These are phyloP conservation scores for Leucophenga montana DNA, from an alignment of 2,888 invertebrate genomes.

Conservation along the genomic window DNA sequence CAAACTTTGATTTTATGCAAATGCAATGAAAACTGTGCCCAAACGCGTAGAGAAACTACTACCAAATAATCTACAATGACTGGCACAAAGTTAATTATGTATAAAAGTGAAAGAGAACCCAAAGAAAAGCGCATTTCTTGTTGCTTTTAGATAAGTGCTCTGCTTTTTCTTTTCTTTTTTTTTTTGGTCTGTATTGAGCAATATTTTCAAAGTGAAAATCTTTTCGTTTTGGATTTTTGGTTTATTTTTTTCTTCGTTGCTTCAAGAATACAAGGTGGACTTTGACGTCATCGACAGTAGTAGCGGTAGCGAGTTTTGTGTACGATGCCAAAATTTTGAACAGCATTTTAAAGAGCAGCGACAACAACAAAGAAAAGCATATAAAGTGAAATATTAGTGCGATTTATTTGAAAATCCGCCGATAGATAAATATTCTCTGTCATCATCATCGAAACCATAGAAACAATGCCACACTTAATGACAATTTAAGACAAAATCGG, in stretches of 20 bases:
- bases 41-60: background rate
- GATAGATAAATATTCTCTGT: slow-evolving; percentile 27
- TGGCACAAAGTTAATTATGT: slow-evolving; percentile 75
- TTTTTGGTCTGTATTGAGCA: slow-evolving; percentile 35
- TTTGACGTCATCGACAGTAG: slow-evolving; percentile 64
- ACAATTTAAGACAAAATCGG: too few relatives aligned
- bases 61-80: slow-evolving; percentile 50
- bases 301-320: background rate
- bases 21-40: background rate
- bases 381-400: background rate
- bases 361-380: background rate
- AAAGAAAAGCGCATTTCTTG: too few relatives aligned
- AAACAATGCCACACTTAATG: too few relatives aligned
- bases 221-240: background rate
- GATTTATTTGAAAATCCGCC: background rate
- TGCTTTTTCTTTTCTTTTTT: slow-evolving; percentile 29
- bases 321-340: slow-evolving; percentile 41
- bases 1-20: background rate
- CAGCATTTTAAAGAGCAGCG: slow-evolving; percentile 39
- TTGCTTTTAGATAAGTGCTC: too few relatives aligned
- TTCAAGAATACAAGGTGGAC: slow-evolving; percentile 50
- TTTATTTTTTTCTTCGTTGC: slow-evolving; percentile 46
- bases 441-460: slow-evolving; percentile 47
- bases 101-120: slow-evolving; percentile 10
- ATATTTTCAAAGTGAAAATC: slow-evolving; percentile 37